Percentiles rank a stretch among this genome's conserved stretches.
Conservation (phyloP, 2,888 invertebrate genomes). For the Drosophila monieri region DNA sequence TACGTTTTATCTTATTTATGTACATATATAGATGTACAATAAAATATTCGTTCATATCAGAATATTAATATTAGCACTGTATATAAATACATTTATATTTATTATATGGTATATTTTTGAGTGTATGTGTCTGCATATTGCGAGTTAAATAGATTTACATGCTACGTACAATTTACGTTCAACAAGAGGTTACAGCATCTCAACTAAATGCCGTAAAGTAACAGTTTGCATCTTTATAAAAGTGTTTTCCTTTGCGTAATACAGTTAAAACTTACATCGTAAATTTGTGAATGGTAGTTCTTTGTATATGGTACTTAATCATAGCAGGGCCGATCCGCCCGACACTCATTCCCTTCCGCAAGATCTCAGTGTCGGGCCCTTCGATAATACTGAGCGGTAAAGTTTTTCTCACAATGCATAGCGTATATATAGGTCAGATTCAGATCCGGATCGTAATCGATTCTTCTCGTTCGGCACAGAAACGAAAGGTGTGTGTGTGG, state of each 20-base stretch:
- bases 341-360: conserved; percentile 1
- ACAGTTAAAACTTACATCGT: conserved; percentile 76
- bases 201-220: conserved; percentile 72
- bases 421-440: conserved; percentile 18
- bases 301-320: conserved; percentile 54
- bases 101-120: conserved; percentile 18
- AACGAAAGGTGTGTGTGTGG: conserved; percentile 11
- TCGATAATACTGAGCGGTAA: conserved; percentile 66
- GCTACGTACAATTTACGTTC: conserved; percentile 70
- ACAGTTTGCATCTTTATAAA: conserved; percentile 68
- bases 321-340: conserved; percentile 32
- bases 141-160: conserved; percentile 56
- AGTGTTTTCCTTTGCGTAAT: conserved; percentile 56
- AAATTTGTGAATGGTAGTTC: conserved; percentile 62
- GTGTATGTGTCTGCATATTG: conserved; percentile 29
- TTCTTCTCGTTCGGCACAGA: conserved; percentile 20
- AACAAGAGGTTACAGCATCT: conserved; percentile 75
- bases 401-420: conserved; percentile 44
- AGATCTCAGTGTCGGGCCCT: conserved; percentile 2
- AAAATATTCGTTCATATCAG: conserved; percentile 62
- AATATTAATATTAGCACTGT: conserved; percentile 62
- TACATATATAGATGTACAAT: conserved; percentile 48
- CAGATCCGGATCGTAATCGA: conserved; percentile 17
- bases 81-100: conserved; percentile 51
- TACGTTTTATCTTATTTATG: conserved; percentile 50